These are phyloP conservation scores for Teleogryllus occipitalis DNA, from an alignment of 1,140 invertebrate species.

Conservation along the genomic window DNA sequence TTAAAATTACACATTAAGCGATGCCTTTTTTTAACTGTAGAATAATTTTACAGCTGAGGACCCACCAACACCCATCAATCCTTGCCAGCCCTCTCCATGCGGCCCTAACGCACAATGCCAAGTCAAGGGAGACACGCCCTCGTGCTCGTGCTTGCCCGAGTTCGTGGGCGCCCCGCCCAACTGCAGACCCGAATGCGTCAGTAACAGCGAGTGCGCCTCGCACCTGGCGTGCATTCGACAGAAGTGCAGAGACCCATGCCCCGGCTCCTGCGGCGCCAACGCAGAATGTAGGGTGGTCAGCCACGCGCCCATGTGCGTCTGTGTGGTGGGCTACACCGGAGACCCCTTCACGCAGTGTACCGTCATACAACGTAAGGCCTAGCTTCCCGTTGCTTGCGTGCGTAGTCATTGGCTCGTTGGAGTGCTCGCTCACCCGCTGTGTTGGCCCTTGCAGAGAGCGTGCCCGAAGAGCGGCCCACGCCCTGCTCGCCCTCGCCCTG, in stretches of 20 bases:
- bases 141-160: constrained; percentile 42
- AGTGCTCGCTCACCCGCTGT: no score
- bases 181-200: constrained; percentile 45
- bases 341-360: constrained; percentile 40
- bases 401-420: constrained; percentile 26
- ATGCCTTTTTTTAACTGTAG: not conserved
- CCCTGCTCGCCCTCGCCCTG: constrained; percentile 58
- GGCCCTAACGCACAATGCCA: constrained; percentile 46
- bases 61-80: constrained; percentile 35
- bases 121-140: constrained; percentile 39
- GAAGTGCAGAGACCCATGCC: constrained; percentile 47
- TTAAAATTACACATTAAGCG: not conserved
- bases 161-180: constrained; percentile 44
- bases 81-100: constrained; percentile 46
- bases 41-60: not conserved
- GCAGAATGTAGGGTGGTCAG: constrained; percentile 52
- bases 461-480: constrained; percentile 36
- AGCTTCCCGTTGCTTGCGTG: constrained; percentile 21
- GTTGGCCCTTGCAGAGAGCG: constrained; percentile 8
- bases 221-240: constrained; percentile 41
- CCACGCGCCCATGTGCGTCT: constrained; percentile 46
- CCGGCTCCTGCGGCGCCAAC: constrained; percentile 42
- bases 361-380: constrained; percentile 33
- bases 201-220: constrained; percentile 39
- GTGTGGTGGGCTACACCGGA: constrained; percentile 37